These are phyloP conservation scores for Megalops atlanticus DNA, from an alignment of 2,113 vertebrate genomes.

Conservation along the genomic window DNA sequence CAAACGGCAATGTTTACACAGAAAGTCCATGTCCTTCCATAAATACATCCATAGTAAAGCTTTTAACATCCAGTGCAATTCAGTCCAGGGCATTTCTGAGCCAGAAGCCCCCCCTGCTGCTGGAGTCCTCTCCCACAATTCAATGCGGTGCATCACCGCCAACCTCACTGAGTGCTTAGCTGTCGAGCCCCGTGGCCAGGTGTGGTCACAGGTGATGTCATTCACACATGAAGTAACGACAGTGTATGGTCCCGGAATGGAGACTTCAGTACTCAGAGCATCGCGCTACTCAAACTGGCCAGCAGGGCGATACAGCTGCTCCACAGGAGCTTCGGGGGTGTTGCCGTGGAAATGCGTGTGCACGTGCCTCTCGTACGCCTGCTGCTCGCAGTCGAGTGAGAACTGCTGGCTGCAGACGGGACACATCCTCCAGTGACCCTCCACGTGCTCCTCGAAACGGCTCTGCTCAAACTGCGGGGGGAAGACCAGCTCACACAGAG, in stretches of 20 bases:
- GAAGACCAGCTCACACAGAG: conserved; percentile 92
- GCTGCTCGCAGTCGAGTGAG: conserved; percentile 90
- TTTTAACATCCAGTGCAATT: conserved; percentile 24
- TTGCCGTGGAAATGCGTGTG: conserved; percentile 95
- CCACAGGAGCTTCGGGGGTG: conserved; percentile 88
- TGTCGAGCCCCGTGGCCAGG: neutral
- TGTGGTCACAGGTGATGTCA: no score
- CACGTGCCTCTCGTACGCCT: conserved; percentile 89
- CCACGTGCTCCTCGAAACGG: conserved; percentile 95
- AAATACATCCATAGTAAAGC: conserved; percentile 8
- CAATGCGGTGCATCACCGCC: neutral
- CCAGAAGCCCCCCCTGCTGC: no score
- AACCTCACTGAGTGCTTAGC: neutral
- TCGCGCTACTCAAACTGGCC: no score
- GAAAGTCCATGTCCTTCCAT: conserved; percentile 8
- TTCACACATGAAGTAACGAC: no score
- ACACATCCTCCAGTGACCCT: conserved; percentile 98
- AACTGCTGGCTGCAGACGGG: conserved; percentile 97
- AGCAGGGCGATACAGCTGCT: conserved; percentile 40
- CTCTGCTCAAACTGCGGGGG: conserved; percentile 94
- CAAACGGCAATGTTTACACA: neutral
- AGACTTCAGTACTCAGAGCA: no score
- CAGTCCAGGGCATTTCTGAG: neutral
- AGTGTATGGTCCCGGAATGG: neutral
- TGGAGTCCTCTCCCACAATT: neutral